These are phyloP conservation scores for Latrodectus hesperus DNA, from an alignment of 2,888 invertebrate genomes.

Conservation along the genomic window DNA sequence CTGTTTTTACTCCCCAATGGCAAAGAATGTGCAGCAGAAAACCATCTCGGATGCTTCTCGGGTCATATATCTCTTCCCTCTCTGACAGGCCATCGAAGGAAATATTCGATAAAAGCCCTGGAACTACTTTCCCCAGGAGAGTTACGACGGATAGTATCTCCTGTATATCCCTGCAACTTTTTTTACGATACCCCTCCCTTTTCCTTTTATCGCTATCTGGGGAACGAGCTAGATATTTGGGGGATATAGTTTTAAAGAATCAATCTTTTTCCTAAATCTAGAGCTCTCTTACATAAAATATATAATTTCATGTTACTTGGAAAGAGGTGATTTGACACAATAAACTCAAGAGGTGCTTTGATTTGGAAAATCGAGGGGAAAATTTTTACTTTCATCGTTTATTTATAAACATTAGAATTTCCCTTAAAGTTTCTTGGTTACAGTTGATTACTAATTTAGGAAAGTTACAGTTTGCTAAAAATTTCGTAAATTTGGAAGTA, in stretches of 20 bases:
- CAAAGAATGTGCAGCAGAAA: slow-evolving; percentile 23
- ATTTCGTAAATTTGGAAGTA: too few relatives aligned
- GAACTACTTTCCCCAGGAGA: slow-evolving; percentile 24
- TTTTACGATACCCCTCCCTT: neutral
- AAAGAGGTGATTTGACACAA: slow-evolving; percentile 2
- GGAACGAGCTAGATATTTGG: neutral
- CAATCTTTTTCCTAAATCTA: neutral
- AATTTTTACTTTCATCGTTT: too few relatives aligned
- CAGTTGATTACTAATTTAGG: too few relatives aligned
- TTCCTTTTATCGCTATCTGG: neutral
- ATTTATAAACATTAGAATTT: too few relatives aligned
- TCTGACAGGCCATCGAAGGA: slow-evolving; percentile 35
- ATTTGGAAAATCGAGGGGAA: too few relatives aligned
- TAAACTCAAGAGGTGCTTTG: neutral
- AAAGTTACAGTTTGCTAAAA: too few relatives aligned
- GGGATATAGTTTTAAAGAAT: neutral
- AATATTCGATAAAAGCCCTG: slow-evolving; percentile 46
- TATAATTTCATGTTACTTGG: neutral
- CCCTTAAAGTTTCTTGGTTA: too few relatives aligned
- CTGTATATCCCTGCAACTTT: neutral
- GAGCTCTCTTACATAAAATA: neutral
- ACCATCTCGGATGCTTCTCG: slow-evolving; percentile 20
- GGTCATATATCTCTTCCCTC: slow-evolving; percentile 39
- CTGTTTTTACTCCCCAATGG: slow-evolving; percentile 11
- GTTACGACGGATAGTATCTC: neutral